These are phyloP conservation scores for Dendrophyllia cribrosa DNA, from an alignment of 64 coral and sea anemone species.

Conservation along the genomic window DNA sequence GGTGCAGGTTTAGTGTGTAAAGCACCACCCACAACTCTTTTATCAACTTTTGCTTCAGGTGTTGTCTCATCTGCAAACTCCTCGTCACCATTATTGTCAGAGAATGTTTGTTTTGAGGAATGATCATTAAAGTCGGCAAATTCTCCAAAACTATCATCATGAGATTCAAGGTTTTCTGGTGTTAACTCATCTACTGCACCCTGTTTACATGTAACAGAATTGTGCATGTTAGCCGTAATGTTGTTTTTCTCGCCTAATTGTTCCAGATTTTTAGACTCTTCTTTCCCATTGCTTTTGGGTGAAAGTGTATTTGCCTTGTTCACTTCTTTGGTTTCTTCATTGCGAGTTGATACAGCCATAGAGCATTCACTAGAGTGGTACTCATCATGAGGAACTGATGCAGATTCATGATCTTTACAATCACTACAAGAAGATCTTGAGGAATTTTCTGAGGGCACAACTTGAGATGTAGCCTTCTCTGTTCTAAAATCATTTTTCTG, in stretches of 20 bases:
- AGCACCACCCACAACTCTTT: not conserved
- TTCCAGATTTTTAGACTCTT: not conserved
- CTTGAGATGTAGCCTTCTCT: not conserved
- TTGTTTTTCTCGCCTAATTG: not conserved
- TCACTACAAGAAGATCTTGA: not conserved
- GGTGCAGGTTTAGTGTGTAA: not conserved
- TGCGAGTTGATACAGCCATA: not conserved
- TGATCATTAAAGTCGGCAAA: slow-evolving; percentile 14
- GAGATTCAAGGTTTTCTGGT: not conserved
- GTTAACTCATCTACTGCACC: not conserved
- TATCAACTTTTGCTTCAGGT: not conserved
- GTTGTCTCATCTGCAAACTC: not conserved
- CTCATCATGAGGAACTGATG: not conserved
- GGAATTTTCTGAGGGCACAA: not conserved
- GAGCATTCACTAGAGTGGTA: not conserved
- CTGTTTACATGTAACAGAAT: not conserved
- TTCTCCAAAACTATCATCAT: slow-evolving; percentile 13
- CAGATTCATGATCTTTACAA: not conserved
- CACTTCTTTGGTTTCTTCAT: not conserved
- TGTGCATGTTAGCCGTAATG: not conserved
- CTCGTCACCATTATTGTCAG: not conserved
- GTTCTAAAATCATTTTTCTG: not conserved
- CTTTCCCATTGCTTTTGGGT: not conserved
- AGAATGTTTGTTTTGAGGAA: not conserved
- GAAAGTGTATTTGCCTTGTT: not conserved